Base-by-base conservation (phyloP, 2,113 vertebrate genomes). In the Atractosteus spatula region DNA sequence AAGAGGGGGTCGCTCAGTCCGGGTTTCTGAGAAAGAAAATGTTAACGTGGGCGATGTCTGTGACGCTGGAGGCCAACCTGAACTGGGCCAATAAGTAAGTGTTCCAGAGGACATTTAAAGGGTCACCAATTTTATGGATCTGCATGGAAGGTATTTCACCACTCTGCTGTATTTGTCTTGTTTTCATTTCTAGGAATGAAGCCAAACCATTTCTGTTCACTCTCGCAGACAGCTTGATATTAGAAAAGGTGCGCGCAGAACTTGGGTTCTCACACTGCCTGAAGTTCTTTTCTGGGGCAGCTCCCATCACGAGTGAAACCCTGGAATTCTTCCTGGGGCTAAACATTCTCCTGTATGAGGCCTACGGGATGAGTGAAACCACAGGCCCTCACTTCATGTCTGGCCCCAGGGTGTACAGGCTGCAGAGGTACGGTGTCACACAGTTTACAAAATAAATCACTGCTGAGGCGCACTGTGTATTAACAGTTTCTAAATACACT, bases 341-440 rank as follows among this genome's bases (percentile, higher is more conserved):
- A 67, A 93, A 96, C 76, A 94, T 96, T 76, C 85, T 78, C 10
- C 59, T 96, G 42, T 96, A 93, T 7, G 89, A 95, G 1, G 94
- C 88, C 3, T 96, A 97, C 0, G 95, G 95, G 17, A 94, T 97
- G 94, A 96, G 92, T 0, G 95, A 97, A 84, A 94, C 91, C 71
- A 87, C 93, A 0, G 95, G 95, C 7, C 94, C 95, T 3, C 95
- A 95, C 69, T 95, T 93, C 76, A 90, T 96, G n/a, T 95, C 92
- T 70, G 88, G 89, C 55, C 91, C 94, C 0, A 75, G 76, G 10
- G 82, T 80, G 74, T 91, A 94, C 84, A 90, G 86, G 73, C 89
- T 87, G 2, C 79, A 85, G 76, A 95, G 94, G 95, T 95, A 79
- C 81, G 69, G 51, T 8, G 41, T 7, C 3, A 59, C 11, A 29